Conservation (phyloP, 2,797 vertebrate species). For the Ptychadena robeensis region DNA sequence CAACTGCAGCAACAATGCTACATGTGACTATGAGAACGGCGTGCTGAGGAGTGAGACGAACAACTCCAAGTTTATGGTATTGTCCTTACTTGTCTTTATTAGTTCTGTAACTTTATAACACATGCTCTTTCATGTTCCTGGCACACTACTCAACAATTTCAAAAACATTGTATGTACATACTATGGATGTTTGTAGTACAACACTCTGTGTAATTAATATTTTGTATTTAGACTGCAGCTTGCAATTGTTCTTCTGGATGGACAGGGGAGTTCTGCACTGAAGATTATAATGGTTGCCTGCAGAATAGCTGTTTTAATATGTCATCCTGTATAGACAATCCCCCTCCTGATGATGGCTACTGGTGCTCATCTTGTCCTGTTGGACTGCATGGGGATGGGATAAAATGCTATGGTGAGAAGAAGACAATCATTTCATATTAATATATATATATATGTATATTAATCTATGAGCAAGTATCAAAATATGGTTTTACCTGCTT, state of each 20-base stretch:
- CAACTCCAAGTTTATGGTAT: slow-evolving; percentile 46
- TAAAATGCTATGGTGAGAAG: slow-evolving; percentile 35
- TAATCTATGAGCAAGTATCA: background rate
- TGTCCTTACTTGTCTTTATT: too few relatives aligned
- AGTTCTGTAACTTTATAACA: too few relatives aligned
- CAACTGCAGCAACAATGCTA: slow-evolving; percentile 61
- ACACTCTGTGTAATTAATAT: background rate
- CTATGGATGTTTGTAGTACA: background rate
- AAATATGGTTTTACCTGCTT: background rate
- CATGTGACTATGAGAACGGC: slow-evolving; percentile 36
- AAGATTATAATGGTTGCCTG: slow-evolving; percentile 41
- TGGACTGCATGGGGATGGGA: slow-evolving; percentile 36
- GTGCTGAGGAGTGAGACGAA: slow-evolving; percentile 10
- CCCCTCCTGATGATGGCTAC: slow-evolving; percentile 17
- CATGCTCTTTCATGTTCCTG: background rate
- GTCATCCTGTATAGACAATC: slow-evolving; percentile 17
- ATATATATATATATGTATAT: background rate
- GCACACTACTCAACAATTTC: background rate
- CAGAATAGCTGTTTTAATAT: slow-evolving; percentile 52
- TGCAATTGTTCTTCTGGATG: slow-evolving; percentile 55
- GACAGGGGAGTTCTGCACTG: slow-evolving; percentile 49
- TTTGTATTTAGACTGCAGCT: slow-evolving; percentile 23
- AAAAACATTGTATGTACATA: background rate
- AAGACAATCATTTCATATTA: background rate
- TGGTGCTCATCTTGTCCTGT: slow-evolving; percentile 33